A percentile compares a stretch with the other conserved stretches of the same genome.
Evolutionary conservation across 2,797 vertebrate species (phyloP).

Genomic region (Loriculus beryllinus): DNA sequence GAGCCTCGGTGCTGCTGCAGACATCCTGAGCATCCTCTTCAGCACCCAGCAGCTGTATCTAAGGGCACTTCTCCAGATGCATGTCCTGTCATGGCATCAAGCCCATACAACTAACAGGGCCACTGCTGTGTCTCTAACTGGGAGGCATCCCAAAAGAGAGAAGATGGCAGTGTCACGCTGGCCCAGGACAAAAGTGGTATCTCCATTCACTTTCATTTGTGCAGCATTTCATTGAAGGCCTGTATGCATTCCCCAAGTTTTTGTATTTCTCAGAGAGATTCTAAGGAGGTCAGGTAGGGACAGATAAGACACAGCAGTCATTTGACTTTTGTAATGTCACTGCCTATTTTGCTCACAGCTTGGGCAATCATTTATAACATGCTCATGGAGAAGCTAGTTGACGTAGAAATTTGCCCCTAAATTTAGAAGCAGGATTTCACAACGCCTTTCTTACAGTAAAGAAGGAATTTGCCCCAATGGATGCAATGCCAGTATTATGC

Average conservation of each 20-base stretch:
- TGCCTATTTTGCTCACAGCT: constrained; percentile 41
- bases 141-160: neutral
- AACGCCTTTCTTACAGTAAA: neutral
- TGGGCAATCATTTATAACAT: neutral
- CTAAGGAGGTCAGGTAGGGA: constrained; percentile 44
- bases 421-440: constrained; percentile 53
- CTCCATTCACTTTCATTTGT: neutral
- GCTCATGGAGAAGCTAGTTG: neutral
- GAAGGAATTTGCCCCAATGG: neutral
- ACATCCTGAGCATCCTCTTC: neutral
- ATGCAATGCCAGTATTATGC: neutral
- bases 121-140: neutral
- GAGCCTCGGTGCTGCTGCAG: accelerated
- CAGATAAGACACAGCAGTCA: constrained; percentile 3
- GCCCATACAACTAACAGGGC: neutral
- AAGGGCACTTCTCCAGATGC: neutral
- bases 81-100: neutral
- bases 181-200: neutral
- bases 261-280: neutral
- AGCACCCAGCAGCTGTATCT: neutral
- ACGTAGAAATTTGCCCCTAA: constrained; percentile 7
- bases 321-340: constrained; percentile 53
- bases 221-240: neutral
- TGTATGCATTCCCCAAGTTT: neutral
- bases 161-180: neutral